Base-by-base conservation (phyloP, 2,113 vertebrate genomes). In the Morone saxatilis region DNA sequence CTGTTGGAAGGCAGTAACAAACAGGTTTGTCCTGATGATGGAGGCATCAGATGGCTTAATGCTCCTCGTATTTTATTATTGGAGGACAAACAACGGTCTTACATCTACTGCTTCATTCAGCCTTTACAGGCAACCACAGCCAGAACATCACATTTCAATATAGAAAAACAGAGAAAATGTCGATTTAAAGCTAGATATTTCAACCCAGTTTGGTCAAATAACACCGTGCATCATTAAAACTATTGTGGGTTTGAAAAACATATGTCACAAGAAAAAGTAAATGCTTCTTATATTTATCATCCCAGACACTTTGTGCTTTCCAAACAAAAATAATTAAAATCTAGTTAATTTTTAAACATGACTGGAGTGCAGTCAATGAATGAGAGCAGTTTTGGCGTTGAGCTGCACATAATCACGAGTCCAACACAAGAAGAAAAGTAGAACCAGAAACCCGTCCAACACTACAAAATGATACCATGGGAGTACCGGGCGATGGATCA, bases 401-500 rank as follows among this genome's bases (percentile, higher is more conserved):
- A 53, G 54, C 19, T 57, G 31, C 0, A 22, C 7, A 19, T 3
- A 4, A 71, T 54, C 72, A 14, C 11, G 20, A 85, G 71, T 71
- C 72, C 71, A 76, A 72, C 14, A 53, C 56, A 22, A 13, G 22
- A 78, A 25, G 62, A 45, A 45, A 71, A 60, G 71, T 36, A 22
- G 56, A 86, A 72, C 61, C 57, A 84, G 70, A 72, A 74, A 45
- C 67, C 17, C 0, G 41, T 74, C 76, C 79, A 75, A 17, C 48
- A 7, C 53, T 31, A 67, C 83, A 68, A 76, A 88, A 83, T 7
- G 63, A 73, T 59, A 61, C 80, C 76, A 17, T 6, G 79, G 88
- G 85, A 90, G 76, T 5, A n/a, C 41, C 38, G n/a, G 89, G 69
- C 76, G 16, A n/a, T 9, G 70, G 79, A 87, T 87, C 81, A 85